A percentile compares a stretch with the other conserved stretches of the same genome.
Evolutionary conservation across 2,113 vertebrate genomes (phyloP).

Genomic region (Syngnathoides biaculeatus): DNA sequence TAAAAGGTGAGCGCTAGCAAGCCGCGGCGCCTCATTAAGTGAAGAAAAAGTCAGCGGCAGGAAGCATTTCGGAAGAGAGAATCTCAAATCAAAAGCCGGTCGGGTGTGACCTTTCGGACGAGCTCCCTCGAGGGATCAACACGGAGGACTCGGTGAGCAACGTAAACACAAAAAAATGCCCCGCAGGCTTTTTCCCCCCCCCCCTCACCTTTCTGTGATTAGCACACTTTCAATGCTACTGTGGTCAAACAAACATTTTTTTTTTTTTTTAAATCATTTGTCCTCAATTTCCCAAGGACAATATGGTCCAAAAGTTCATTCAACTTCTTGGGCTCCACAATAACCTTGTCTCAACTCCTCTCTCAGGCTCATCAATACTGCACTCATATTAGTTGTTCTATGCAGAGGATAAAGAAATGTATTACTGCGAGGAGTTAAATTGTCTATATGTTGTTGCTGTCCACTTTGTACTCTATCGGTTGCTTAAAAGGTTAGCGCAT

Average conservation of each 20-base stretch:
- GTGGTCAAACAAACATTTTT: not conserved
- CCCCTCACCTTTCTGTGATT: not conserved
- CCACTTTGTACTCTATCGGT: no score
- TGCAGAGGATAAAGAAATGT: not conserved
- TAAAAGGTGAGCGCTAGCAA: slow-evolving; percentile 47
- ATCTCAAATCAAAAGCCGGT: slow-evolving; percentile 61
- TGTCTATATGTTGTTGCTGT: no score
- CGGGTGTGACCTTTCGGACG: slow-evolving; percentile 60
- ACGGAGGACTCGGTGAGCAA: slow-evolving; percentile 33
- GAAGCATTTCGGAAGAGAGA: slow-evolving; percentile 60
- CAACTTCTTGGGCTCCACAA: not conserved
- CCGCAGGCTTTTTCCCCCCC: not conserved
- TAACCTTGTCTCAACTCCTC: not conserved
- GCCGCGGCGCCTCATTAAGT: slow-evolving; percentile 53
- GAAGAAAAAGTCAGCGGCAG: slow-evolving; percentile 44
- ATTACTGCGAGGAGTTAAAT: not conserved
- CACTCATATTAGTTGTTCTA: not conserved
- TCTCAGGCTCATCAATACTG: not conserved
- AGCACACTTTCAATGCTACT: not conserved
- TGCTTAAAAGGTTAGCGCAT: no score
- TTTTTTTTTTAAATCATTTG: not conserved
- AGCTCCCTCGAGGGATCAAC: slow-evolving; percentile 39
- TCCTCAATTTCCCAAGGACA: not conserved
- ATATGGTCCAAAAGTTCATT: not conserved
- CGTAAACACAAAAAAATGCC: slow-evolving; percentile 17